A percentile compares a stretch with the other conserved stretches of the same genome.
Evolutionary conservation across 2,888 invertebrate species (phyloP).

Genomic region (Exephanes ischioxanthus): DNA sequence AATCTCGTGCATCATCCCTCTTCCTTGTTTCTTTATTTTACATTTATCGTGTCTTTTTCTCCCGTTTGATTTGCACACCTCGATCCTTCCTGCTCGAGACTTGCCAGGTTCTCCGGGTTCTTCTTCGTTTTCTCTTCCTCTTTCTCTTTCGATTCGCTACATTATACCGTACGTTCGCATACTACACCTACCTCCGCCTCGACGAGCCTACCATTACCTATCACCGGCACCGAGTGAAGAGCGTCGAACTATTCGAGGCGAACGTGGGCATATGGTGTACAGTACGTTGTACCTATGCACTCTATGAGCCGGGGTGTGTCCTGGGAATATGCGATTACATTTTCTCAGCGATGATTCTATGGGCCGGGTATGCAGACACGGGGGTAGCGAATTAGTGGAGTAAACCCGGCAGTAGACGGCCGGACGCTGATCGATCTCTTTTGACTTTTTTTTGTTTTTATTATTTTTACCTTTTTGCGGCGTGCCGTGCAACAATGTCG

Average conservation of each 20-base stretch:
- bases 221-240: conserved; percentile 57
- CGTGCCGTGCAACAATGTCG: not conserved
- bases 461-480: not conserved
- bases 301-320: conserved; percentile 59
- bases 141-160: conserved; percentile 61
- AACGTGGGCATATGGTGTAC: conserved; percentile 59
- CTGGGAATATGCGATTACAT: conserved; percentile 64
- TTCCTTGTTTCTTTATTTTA: conserved; percentile 57
- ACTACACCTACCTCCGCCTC: conserved; percentile 64
- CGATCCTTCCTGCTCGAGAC: conserved; percentile 14
- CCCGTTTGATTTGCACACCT: conserved; percentile 42
- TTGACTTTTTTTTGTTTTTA: not conserved
- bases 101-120: conserved; percentile 24
- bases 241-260: conserved; percentile 52
- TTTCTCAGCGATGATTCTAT: conserved; percentile 59
- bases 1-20: conserved; percentile 79
- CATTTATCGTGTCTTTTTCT: conserved; percentile 23
- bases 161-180: conserved; percentile 57
- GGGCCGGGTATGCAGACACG: conserved; percentile 57
- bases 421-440: conserved; percentile 14
- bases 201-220: conserved; percentile 68
- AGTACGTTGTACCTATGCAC: conserved; percentile 24
- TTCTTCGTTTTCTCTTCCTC: conserved; percentile 41
- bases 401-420: conserved; percentile 38
- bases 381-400: conserved; percentile 51